Conservation (phyloP, 1,140 invertebrate species). For the Achatina immaculata region DNA sequence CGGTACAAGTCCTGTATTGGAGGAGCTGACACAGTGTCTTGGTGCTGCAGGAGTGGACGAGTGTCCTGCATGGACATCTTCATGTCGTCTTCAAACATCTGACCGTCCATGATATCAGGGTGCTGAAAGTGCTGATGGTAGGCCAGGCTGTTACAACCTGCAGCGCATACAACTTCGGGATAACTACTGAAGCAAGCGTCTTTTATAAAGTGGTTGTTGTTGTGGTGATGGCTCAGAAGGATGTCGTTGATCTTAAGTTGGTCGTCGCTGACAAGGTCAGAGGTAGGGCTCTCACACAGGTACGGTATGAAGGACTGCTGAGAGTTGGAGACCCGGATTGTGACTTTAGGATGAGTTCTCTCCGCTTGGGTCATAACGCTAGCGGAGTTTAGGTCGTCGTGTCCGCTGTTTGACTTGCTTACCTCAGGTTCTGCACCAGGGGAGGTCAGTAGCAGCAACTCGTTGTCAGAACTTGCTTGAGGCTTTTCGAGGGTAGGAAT, state of each 20-base stretch:
- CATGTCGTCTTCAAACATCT: not conserved
- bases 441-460: not conserved
- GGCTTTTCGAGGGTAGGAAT: not conserved
- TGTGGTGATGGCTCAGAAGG: slow-evolving; percentile 24
- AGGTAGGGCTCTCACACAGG: slow-evolving; percentile 21
- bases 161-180: not conserved
- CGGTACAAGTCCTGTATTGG: slow-evolving; percentile 61
- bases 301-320: slow-evolving; percentile 34
- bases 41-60: slow-evolving; percentile 19
- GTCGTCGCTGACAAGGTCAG: not conserved
- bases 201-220: slow-evolving; percentile 20
- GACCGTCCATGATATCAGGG: not conserved
- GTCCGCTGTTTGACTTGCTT: not conserved
- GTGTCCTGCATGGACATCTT: slow-evolving; percentile 19
- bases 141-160: not conserved
- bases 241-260: not conserved
- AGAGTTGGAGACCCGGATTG: slow-evolving; percentile 32
- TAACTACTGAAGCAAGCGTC: not conserved
- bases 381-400: slow-evolving; percentile 6
- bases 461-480: not conserved
- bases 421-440: not conserved
- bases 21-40: slow-evolving; percentile 48
- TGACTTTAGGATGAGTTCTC: slow-evolving; percentile 19
- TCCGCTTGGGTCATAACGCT: slow-evolving; percentile 19
- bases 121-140: not conserved